Evolutionary conservation across 2,888 invertebrate species (phyloP).

Genomic region (Leptopterna dolabrata): DNA sequence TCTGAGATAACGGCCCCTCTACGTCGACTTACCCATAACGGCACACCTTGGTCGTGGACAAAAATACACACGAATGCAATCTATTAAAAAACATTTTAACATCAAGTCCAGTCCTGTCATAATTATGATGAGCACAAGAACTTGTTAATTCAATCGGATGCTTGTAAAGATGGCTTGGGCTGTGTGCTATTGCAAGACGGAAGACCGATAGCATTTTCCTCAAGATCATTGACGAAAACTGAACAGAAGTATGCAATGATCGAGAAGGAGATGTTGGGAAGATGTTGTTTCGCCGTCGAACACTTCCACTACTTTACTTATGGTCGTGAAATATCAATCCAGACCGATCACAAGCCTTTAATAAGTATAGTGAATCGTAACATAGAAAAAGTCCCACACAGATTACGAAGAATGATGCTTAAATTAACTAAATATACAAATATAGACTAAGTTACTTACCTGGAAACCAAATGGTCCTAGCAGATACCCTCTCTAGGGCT

Average conservation of each 20-base stretch:
- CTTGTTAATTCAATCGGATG: constrained; percentile 14
- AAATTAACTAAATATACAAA: neutral
- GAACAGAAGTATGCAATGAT: too few species aligned
- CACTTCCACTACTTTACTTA: constrained; percentile 8
- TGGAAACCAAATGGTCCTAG: too few species aligned
- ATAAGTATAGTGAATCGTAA: neutral
- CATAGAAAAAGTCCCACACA: neutral
- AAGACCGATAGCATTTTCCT: neutral
- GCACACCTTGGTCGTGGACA: too few species aligned
- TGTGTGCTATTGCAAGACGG: neutral
- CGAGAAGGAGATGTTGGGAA: constrained; percentile 5
- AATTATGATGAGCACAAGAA: neutral
- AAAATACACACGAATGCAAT: neutral
- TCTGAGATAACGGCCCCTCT: neutral
- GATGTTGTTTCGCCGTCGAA: constrained; percentile 12
- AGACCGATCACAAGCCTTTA: too few species aligned
- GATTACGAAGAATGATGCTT: too few species aligned
- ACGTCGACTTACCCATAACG: neutral
- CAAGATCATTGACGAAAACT: neutral
- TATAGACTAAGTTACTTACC: too few species aligned
- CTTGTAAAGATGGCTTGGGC: neutral
- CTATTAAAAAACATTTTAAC: neutral
- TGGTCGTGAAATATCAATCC: neutral
- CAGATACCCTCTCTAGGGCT: too few species aligned
- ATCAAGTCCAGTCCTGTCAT: neutral